Base-by-base conservation (phyloP, 2,113 vertebrate species). In the Scytalopus superciliaris region DNA sequence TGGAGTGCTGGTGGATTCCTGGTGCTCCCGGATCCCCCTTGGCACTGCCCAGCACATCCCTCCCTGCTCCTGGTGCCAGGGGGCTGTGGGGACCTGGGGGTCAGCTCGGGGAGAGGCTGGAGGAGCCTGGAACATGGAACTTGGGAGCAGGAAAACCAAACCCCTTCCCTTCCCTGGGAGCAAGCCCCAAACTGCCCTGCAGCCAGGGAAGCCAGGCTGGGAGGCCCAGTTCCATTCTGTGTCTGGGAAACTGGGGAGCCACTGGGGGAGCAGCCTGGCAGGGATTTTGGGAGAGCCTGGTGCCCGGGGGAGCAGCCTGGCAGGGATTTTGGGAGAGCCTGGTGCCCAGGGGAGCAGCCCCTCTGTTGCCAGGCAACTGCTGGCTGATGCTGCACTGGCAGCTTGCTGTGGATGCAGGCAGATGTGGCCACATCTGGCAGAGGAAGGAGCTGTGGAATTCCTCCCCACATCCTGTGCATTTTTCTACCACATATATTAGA, bases 361-460 rank as follows among this genome's bases (percentile, higher is more conserved):
- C 90, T 63, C n/a, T 4, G 96, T 96, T 98, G 96, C 98, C 89
- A 96, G 75, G 97, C 97, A 98, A 95, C 97, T 3, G 8, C 88
- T 89, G 90, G 44, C 27, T 79, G 87, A 87, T 94, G 87, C 91
- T 93, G 79, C 77, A 37, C 84, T 27, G 14, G 81, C 89, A n/a
- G 87, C 91, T 77, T 18, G 40, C 93, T 94, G 91, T 45, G 27
- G 68, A 60, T 84, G 91, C 81, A 70, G 87, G 77, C 95, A 96
- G 91, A 84, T 95, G 96, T 60, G 87, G 77, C 87, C 78, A 78
- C 95, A 93, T 91, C 96, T 96, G 92, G 85, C 74, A 70, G 57
- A 91, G 69, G 75, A 73, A 67, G 75, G 47, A n/a, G 82, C 11
- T 14, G 35, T 6, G 22, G 23, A 2, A 0, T 63, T 64, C 35